Conservation (phyloP, 2,113 vertebrate genomes). For the Alligator sinensis region DNA sequence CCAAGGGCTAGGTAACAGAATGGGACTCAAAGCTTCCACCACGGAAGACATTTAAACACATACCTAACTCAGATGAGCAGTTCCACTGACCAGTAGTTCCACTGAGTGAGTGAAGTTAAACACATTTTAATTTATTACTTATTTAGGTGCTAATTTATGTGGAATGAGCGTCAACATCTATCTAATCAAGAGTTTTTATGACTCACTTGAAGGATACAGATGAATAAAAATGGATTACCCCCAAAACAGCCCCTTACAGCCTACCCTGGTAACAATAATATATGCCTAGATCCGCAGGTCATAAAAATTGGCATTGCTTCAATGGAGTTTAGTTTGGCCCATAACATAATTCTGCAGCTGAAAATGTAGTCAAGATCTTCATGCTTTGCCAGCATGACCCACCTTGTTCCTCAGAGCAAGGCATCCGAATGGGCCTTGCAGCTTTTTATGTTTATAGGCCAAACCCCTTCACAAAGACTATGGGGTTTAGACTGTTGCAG, state of each 20-base stretch:
- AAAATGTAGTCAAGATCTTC: neutral
- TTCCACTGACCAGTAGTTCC: neutral
- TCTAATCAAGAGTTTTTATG: neutral
- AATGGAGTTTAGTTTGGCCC: neutral
- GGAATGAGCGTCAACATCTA: neutral
- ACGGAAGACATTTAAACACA: neutral
- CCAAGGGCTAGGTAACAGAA: neutral
- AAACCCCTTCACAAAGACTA: rapidly evolving
- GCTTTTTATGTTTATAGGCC: neutral
- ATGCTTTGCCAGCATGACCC: neutral
- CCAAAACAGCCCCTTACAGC: neutral
- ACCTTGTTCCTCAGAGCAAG: neutral
- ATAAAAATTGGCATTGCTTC: neutral
- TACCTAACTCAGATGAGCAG: neutral
- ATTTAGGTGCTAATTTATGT: neutral
- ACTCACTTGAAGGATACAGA: neutral
- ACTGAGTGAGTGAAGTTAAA: neutral
- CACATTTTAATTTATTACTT: neutral
- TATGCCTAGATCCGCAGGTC: neutral
- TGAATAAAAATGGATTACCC: neutral
- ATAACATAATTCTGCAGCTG: neutral
- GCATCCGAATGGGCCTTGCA: neutral
- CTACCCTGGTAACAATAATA: neutral
- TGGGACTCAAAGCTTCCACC: too few species aligned
- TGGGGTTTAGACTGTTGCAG: neutral